Evolutionary conservation across 2,888 invertebrate species (phyloP), one percentile per base, ranked within the genome.

Genomic region (Cosmia pyralina): DNA sequence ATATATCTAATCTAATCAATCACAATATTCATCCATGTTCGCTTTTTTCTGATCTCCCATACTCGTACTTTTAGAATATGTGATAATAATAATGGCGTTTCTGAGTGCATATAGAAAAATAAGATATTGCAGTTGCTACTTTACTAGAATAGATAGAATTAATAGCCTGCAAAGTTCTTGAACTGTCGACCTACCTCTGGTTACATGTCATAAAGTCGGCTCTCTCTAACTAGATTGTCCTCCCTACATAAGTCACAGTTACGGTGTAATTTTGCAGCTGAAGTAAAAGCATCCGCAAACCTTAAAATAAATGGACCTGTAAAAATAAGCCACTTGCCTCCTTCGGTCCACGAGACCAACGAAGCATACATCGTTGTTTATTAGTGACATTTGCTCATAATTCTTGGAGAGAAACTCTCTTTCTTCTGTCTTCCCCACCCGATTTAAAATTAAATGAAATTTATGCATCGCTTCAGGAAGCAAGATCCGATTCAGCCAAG

Each of bases 261-360:
- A 82, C 58, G 28, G 77, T 63, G 65, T 71, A 71, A 82, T 77
- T 82, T 82, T 48, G 70, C 65, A 79, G 78, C 65, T 52, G 64
- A 77, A 82, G 78, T 75, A 66, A 79, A 73, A 55, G 46, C 76
- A 66, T 13, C 28, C 60, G 4, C 60, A 62, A 75, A 19, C 55
- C 41, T 46, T 55, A n/a, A 67, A 77, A 81, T 64, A 75, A 52
- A 77, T 77, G 67, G 76, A 64, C 64, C 76, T 53, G 22, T 80
- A 53, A 76, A 80, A 75, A 64, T 76, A 80, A 80, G 65, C 75
- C 41, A 64, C 75, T 76, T 80, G 64, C 58, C 58, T 74, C 22
- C 75, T 59, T 15, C 41, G 65, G 46, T 44, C 75, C 58, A 64
- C 75, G 10, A 13, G 58, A 44, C 75, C 65, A 75, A 13, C 73